Evolutionary conservation across 2,113 vertebrate genomes (phyloP).

Genomic region (Promerops cafer): DNA sequence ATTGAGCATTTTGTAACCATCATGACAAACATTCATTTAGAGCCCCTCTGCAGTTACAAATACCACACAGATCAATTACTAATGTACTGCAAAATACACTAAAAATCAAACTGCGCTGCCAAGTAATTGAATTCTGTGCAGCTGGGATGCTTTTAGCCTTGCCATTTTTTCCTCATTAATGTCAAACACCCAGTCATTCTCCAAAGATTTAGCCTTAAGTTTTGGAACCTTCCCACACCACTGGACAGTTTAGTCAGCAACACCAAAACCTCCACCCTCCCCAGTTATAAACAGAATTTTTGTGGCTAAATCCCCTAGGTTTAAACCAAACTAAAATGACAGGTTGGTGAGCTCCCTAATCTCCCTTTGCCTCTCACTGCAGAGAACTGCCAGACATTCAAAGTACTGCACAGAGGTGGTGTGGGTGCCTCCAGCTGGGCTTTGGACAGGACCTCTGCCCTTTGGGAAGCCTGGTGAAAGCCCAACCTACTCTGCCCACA

Average conservation of each 20-base stretch:
- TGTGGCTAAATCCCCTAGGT: background rate
- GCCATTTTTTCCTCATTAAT: constrained; percentile 5
- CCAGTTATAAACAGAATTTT: background rate
- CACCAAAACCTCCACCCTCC: background rate
- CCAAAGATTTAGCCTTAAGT: background rate
- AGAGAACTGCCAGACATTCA: background rate
- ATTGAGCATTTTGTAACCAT: constrained; percentile 41
- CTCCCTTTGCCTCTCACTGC: background rate
- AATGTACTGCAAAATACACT: constrained; percentile 19
- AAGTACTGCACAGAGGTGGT: background rate
- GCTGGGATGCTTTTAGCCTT: constrained; percentile 1
- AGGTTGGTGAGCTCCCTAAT: background rate
- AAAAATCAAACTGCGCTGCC: background rate
- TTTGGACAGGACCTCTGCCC: background rate
- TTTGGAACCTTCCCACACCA: background rate
- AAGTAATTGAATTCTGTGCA: constrained; percentile 36
- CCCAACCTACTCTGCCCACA: background rate
- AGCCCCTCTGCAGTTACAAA: constrained; percentile 9
- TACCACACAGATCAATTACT: constrained; percentile 38
- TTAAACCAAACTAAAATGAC: background rate
- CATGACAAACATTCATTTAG: constrained; percentile 17
- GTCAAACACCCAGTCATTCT: background rate
- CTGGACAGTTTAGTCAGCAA: background rate
- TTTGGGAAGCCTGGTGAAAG: background rate
- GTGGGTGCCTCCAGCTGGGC: background rate